Percentiles rank a stretch among this genome's conserved stretches.
Evolutionary conservation across 2,888 invertebrate genomes (phyloP).

Genomic region (Steinernema hermaphroditum): DNA sequence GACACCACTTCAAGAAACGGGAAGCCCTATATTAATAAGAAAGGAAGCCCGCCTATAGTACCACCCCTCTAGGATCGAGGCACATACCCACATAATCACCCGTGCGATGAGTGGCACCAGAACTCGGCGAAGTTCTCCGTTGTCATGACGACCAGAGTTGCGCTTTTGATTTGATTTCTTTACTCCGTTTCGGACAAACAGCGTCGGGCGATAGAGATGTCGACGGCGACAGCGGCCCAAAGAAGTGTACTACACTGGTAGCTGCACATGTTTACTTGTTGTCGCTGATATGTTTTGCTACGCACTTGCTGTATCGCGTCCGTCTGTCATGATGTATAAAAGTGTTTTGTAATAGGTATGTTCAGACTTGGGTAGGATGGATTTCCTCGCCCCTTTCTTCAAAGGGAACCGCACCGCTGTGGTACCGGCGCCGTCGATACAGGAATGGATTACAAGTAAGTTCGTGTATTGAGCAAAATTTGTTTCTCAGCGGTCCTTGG

Average conservation of each 20-base stretch:
- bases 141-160: background rate
- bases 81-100: no score
- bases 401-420: background rate
- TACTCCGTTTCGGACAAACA: background rate
- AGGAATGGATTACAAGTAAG: constrained; percentile 25
- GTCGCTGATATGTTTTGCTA: background rate
- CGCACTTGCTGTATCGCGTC: no score
- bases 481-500: background rate
- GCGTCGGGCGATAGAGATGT: no score
- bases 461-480: background rate
- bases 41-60: no score
- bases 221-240: no score
- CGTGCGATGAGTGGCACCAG: background rate
- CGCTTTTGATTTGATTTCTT: background rate
- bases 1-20: no score
- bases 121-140: background rate
- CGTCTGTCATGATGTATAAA: no score
- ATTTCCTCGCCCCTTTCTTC: constrained; percentile 18
- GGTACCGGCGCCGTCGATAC: background rate
- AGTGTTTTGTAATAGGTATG: no score
- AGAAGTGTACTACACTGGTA: no score
- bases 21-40: no score
- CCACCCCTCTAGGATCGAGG: no score
- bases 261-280: background rate
- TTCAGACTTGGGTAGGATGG: no score